Conservation (phyloP, 1,140 invertebrate genomes). For the Himalopsyche phryganea region DNA sequence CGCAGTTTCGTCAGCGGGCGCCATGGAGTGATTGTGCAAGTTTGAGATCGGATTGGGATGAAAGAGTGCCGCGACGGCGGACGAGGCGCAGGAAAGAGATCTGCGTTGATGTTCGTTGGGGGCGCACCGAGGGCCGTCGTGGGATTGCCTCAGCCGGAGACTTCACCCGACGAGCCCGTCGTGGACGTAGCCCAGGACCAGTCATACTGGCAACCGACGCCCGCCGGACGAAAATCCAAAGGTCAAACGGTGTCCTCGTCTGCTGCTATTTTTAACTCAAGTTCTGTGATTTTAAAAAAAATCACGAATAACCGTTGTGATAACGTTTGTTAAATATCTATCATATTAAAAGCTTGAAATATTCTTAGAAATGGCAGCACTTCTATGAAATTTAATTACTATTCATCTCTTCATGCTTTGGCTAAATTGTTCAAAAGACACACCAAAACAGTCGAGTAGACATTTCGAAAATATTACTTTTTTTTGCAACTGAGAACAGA, state of each 20-base stretch:
- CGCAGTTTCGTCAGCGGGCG: background rate
- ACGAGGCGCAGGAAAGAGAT: slow-evolving; percentile 8
- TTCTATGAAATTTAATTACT: too few relatives aligned
- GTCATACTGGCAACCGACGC: slow-evolving; percentile 41
- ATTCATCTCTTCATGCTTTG: too few relatives aligned
- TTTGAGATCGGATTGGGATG: slow-evolving; percentile 7
- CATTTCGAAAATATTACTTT: too few relatives aligned
- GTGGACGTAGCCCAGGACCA: slow-evolving; percentile 51
- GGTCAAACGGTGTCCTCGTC: background rate
- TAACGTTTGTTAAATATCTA: too few relatives aligned
- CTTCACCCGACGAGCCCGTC: slow-evolving; percentile 48
- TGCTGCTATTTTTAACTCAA: too few relatives aligned
- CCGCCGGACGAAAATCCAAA: slow-evolving; percentile 18
- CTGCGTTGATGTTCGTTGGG: slow-evolving; percentile 40
- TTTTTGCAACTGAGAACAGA: too few relatives aligned
- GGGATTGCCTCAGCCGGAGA: slow-evolving; percentile 44
- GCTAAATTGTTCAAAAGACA: too few relatives aligned
- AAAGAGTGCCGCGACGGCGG: slow-evolving; percentile 19
- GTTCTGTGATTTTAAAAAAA: too few relatives aligned
- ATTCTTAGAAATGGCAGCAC: too few relatives aligned
- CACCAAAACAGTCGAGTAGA: too few relatives aligned
- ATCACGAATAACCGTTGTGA: too few relatives aligned
- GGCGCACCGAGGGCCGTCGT: slow-evolving; percentile 44
- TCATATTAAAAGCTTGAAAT: too few relatives aligned
- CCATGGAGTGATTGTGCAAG: background rate